Percentiles rank a stretch among this genome's conserved stretches.
Evolutionary conservation across 2,113 vertebrate species (phyloP).

Genomic region (Crocuta crocuta): DNA sequence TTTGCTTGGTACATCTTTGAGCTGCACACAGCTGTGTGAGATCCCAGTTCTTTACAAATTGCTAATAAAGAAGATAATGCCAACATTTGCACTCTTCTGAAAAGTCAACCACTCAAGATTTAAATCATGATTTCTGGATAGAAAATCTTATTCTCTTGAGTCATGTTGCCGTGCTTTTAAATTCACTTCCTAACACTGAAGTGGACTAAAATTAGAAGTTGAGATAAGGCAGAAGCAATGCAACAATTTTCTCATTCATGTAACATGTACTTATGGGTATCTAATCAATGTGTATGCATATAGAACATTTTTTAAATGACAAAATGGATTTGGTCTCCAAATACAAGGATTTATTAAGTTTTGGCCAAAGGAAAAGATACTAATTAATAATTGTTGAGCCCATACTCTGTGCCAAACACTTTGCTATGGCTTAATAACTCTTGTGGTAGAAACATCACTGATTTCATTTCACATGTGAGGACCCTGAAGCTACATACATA

Average conservation of each 20-base stretch:
- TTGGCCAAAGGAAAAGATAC: not conserved
- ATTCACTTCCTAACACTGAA: slow-evolving; percentile 58
- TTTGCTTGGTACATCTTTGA: slow-evolving; percentile 62
- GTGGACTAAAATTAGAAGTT: slow-evolving; percentile 72
- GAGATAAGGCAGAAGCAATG: slow-evolving; percentile 51
- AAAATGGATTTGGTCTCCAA: not conserved
- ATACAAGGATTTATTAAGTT: slow-evolving; percentile 35
- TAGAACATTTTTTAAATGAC: not conserved
- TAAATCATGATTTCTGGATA: slow-evolving; percentile 74
- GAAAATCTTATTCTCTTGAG: slow-evolving; percentile 74
- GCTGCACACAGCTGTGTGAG: slow-evolving; percentile 69
- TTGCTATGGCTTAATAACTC: not conserved
- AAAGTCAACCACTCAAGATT: slow-evolving; percentile 71
- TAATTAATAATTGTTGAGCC: slow-evolving; percentile 14
- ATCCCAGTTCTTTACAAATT: slow-evolving; percentile 68
- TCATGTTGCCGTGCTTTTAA: slow-evolving; percentile 64
- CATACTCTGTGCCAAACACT: not conserved
- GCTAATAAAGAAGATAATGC: slow-evolving; percentile 74
- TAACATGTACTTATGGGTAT: slow-evolving; percentile 54
- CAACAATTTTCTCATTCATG: slow-evolving; percentile 61
- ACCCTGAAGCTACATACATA: not conserved
- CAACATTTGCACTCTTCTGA: slow-evolving; percentile 71
- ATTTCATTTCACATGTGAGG: not conserved
- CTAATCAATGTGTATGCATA: slow-evolving; percentile 6
- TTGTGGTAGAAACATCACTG: not conserved